phyloP scores from a whole-genome alignment of 1,140 invertebrate genomes.

The Drosophila trapezifrons region DNA sequence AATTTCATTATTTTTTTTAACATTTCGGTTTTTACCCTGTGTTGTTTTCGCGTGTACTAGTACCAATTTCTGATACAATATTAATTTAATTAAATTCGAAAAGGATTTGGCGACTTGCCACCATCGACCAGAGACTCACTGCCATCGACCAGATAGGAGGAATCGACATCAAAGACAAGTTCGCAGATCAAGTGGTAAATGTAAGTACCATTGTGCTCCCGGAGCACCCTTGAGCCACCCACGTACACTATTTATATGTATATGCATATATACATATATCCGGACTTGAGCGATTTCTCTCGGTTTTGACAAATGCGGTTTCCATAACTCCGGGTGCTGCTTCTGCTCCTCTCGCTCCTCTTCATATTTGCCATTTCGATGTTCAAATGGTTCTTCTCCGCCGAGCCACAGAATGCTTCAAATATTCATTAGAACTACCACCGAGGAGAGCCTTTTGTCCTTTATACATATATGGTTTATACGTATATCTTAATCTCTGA shows the following conservation, averaged over 20 bases:
- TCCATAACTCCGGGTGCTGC: constrained; percentile 22
- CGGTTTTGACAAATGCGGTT: constrained; percentile 44
- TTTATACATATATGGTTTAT: not conserved
- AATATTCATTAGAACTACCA: constrained; percentile 64
- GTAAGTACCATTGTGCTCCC: constrained; percentile 20
- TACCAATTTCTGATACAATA: not conserved
- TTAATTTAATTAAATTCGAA: constrained; percentile 44
- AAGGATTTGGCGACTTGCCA: constrained; percentile 3
- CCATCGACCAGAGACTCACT: not conserved
- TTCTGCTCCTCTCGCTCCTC: not conserved
- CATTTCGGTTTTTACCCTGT: not conserved
- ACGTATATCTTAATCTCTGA: constrained; percentile 5
- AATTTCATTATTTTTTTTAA: too few species aligned
- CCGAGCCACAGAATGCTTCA: constrained; percentile 29
- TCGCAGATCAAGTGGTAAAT: constrained; percentile 52
- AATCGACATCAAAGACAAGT: constrained; percentile 47
- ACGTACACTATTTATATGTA: not conserved
- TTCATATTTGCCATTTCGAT: constrained; percentile 39
- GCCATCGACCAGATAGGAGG: not conserved
- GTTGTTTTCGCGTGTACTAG: not conserved
- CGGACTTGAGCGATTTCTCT: constrained; percentile 17
- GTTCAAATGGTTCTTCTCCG: constrained; percentile 32
- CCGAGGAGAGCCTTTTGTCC: constrained; percentile 13
- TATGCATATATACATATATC: constrained; percentile 12
- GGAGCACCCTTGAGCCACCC: constrained; percentile 27